Conservation (phyloP, 1,140 invertebrate genomes). For the Lordiphosa stackelbergi region DNA sequence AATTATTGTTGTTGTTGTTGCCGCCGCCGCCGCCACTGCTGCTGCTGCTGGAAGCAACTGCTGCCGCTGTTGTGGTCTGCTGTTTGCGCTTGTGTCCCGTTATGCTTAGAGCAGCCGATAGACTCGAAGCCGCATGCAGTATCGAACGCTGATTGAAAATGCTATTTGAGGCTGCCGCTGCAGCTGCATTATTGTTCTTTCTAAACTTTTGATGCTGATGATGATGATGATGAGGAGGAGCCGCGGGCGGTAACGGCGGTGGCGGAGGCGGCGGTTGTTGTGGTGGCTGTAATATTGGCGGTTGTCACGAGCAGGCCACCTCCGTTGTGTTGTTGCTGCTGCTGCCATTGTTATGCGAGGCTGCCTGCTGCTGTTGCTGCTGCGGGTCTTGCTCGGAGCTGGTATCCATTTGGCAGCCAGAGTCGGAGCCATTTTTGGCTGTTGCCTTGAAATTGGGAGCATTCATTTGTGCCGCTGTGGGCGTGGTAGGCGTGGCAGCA, state of each 20-base stretch:
- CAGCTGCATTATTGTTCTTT: slow-evolving; percentile 75
- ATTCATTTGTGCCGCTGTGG: slow-evolving; percentile 63
- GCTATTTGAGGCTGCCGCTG: slow-evolving; percentile 73
- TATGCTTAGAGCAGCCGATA: slow-evolving; percentile 65
- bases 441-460: slow-evolving; percentile 55
- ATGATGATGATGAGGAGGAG: slow-evolving; percentile 37
- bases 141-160: slow-evolving; percentile 73
- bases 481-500: slow-evolving; percentile 58
- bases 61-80: slow-evolving; percentile 23
- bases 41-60: slow-evolving; percentile 32
- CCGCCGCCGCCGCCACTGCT: slow-evolving; percentile 19
- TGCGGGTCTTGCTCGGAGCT: slow-evolving; percentile 28
- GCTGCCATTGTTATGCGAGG: slow-evolving; percentile 47
- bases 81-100: slow-evolving; percentile 62
- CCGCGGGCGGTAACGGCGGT: slow-evolving; percentile 13
- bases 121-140: slow-evolving; percentile 57
- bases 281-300: slow-evolving; percentile 47
- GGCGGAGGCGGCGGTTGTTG: slow-evolving; percentile 38
- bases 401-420: slow-evolving; percentile 23
- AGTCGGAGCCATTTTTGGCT: slow-evolving; percentile 46
- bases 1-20: slow-evolving; percentile 27
- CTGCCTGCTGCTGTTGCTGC: slow-evolving; percentile 19
- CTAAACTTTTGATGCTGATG: slow-evolving; percentile 70
- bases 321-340: slow-evolving; percentile 55
- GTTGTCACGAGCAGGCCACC: slow-evolving; percentile 76